Evolutionary conservation across 2,888 invertebrate species (phyloP), one percentile per base, ranked within the genome.

Genomic region (Rhagonycha fulva): DNA sequence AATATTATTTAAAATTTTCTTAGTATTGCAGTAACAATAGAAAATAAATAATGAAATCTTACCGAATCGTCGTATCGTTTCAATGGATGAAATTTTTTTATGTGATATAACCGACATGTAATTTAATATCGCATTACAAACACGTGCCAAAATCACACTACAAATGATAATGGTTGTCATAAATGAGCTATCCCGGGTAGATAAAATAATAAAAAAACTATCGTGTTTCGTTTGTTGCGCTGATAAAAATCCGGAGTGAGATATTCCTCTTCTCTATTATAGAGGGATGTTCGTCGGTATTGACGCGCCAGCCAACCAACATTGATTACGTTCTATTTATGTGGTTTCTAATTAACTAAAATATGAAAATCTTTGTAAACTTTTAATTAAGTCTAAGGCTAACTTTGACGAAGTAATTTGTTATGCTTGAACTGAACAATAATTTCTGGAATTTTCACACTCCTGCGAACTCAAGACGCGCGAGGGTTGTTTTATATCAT

Each of bases 131-230:
- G 77, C 78, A 81, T 81, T 80, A 75, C 78, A 71, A 76, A 77
- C 81, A 81, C 81, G 79, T 81, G 81, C 75, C 80, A 76, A 79
- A 78, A 76, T 81, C 81, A 77, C 81, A 80, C 81, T 79, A 81
- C 78, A 79, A 78, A 79, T 80, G 79, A 80, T 76, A 74, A 76
- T 76, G 76, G 76, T 71, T 70, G 69, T 72, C 73, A 66, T 79
- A 77, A 81, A 81, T 73, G 78, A 70, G 67, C 63, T 71, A 71
- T 71, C 67, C 72, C 67, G 62, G 11, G 24, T 69, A 63, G 70
- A 72, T 71, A 74, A 74, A 68, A 71, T 71, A 78, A 47, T 47
- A 68, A 78, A 77, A 77, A 80, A 72, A 77, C 63, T 74, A 79
- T 80, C 78, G 61, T 72, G 76, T 80, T 77, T 77, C 78, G 77